Percentiles rank a stretch among this genome's conserved stretches.
phyloP scores from a whole-genome alignment of 1,140 invertebrate species.

The Capitella teleta region DNA sequence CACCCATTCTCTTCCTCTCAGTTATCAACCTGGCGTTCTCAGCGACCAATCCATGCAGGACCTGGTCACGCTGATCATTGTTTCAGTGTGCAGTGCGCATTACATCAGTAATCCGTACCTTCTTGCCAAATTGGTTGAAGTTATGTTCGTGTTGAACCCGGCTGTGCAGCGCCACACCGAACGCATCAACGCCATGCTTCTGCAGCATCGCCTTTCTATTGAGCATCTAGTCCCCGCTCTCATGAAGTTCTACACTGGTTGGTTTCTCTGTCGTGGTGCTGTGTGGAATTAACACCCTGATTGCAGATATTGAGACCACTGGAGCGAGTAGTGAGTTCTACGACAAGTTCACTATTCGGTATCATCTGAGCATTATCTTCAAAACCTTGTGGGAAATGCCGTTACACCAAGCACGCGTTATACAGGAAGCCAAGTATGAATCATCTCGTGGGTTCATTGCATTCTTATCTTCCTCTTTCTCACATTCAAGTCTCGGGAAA shows the following conservation, averaged over 20 bases:
- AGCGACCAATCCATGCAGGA: slow-evolving; percentile 44
- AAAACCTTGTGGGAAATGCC: slow-evolving; percentile 53
- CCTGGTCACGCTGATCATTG: slow-evolving; percentile 75
- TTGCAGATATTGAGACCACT: slow-evolving; percentile 85
- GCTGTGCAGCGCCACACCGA: slow-evolving; percentile 60
- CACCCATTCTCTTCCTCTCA: background rate
- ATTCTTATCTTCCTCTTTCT: too few relatives aligned
- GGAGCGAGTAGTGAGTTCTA: slow-evolving; percentile 96
- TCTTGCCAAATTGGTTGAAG: slow-evolving; percentile 80
- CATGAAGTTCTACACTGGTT: slow-evolving; percentile 91
- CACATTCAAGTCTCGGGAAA: slow-evolving; percentile 44
- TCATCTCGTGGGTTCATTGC: too few relatives aligned
- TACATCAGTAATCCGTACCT: slow-evolving; percentile 92
- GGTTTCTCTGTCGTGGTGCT: background rate
- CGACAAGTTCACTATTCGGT: slow-evolving; percentile 96
- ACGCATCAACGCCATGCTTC: slow-evolving; percentile 53
- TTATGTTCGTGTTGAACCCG: slow-evolving; percentile 83
- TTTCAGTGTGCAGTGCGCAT: slow-evolving; percentile 76
- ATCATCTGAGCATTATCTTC: slow-evolving; percentile 92
- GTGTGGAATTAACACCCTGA: background rate
- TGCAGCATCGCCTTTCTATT: slow-evolving; percentile 77
- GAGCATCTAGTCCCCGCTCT: slow-evolving; percentile 70
- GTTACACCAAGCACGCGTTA: slow-evolving; percentile 44
- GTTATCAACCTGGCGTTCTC: slow-evolving; percentile 7
- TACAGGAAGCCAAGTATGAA: slow-evolving; percentile 46